These are phyloP conservation scores for Drosophila sucinea DNA, from an alignment of 1,140 invertebrate genomes.

Conservation along the genomic window DNA sequence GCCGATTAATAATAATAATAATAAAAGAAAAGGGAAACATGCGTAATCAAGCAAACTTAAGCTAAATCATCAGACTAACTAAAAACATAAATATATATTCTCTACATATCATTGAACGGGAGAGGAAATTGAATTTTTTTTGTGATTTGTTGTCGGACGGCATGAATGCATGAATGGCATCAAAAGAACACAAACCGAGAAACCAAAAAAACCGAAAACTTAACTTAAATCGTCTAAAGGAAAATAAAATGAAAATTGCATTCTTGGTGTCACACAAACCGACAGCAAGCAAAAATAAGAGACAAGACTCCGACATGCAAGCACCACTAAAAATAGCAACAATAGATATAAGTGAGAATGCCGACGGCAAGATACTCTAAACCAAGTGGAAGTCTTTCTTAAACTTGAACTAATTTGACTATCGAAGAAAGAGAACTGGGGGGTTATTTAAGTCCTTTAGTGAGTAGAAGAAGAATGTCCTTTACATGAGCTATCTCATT, in stretches of 20 bases:
- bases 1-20: not conserved
- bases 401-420: no score
- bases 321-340: conserved; percentile 18
- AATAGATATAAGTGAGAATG: not conserved
- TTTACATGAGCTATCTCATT: no score
- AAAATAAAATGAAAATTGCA: conserved; percentile 54
- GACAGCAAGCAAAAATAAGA: conserved; percentile 40
- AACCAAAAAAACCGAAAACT: not conserved
- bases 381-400: not conserved
- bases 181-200: conserved; percentile 25
- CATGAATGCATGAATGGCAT: conserved; percentile 21
- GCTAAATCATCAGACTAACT: not conserved
- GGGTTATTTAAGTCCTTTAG: no score
- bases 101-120: not conserved
- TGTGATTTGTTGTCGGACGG: conserved; percentile 29
- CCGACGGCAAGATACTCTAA: not conserved
- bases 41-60: not conserved
- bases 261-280: conserved; percentile 48
- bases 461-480: no score
- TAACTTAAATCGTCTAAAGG: conserved; percentile 39
- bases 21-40: not conserved
- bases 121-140: conserved; percentile 51
- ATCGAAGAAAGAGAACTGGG: no score
- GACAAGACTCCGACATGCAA: conserved; percentile 9
- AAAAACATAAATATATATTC: not conserved